These are phyloP conservation scores for Theretra japonica DNA, from an alignment of 2,888 invertebrate species.

Conservation along the genomic window DNA sequence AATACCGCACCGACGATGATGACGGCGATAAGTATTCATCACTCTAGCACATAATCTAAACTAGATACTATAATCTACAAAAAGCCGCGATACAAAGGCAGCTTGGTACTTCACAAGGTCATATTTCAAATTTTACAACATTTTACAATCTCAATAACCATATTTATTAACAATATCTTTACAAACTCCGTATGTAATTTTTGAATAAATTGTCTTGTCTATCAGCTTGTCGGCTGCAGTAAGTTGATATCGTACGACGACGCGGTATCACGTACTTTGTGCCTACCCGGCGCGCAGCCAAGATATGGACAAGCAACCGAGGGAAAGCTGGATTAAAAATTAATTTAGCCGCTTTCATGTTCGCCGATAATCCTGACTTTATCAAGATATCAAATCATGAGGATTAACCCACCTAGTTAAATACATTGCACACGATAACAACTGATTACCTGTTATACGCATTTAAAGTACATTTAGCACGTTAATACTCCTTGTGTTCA, in stretches of 20 bases:
- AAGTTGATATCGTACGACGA: slow-evolving; percentile 51
- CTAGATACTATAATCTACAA: not conserved
- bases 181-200: not conserved
- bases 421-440: slow-evolving; percentile 78
- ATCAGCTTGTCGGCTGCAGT: slow-evolving; percentile 27
- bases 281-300: slow-evolving; percentile 64
- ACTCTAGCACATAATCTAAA: not conserved
- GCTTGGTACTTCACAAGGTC: not conserved
- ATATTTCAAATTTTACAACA: not conserved
- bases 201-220: slow-evolving; percentile 6
- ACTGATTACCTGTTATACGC: slow-evolving; percentile 68
- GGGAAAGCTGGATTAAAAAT: slow-evolving; percentile 81
- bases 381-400: slow-evolving; percentile 81
- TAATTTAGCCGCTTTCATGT: slow-evolving; percentile 82
- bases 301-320: slow-evolving; percentile 70
- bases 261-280: slow-evolving; percentile 55
- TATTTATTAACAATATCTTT: not conserved
- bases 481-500: slow-evolving; percentile 4
- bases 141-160: not conserved
- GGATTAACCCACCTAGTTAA: slow-evolving; percentile 80
- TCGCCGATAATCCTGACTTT: slow-evolving; percentile 80
- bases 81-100: not conserved
- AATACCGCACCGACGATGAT: too few relatives aligned
- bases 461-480: slow-evolving; percentile 37
- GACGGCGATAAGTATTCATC: too few relatives aligned